These are phyloP conservation scores for Ctenomys sociabilis DNA, from an alignment of 2,113 vertebrate genomes.

Conservation along the genomic window DNA sequence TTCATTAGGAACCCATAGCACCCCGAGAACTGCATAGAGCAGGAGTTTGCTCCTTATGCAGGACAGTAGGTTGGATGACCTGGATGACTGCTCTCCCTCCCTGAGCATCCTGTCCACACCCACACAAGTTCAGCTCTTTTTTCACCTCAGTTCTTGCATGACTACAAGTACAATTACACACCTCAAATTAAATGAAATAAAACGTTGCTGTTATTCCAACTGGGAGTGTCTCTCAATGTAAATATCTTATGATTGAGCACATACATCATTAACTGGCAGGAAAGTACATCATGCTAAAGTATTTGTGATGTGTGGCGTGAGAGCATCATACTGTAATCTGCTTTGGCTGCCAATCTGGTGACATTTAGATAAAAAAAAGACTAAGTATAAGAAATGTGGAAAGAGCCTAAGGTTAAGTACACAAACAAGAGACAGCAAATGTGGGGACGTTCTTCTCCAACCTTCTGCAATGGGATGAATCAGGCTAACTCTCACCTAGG, in stretches of 20 bases:
- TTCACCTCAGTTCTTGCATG: background rate
- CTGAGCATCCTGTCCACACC: background rate
- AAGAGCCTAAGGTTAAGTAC: background rate
- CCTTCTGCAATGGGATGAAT: background rate
- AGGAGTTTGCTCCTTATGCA: background rate
- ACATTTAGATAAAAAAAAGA: background rate
- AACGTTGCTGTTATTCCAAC: background rate
- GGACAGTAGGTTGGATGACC: background rate
- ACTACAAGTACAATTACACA: background rate
- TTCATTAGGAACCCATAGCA: background rate
- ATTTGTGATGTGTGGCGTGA: background rate
- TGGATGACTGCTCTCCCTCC: background rate
- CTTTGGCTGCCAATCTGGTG: background rate
- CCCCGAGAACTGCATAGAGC: background rate
- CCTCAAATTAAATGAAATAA: background rate
- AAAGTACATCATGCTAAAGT: background rate
- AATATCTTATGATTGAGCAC: background rate
- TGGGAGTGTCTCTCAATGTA: background rate
- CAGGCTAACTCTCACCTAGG: background rate
- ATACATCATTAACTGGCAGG: background rate
- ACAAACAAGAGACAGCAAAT: background rate
- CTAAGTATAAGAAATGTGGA: background rate
- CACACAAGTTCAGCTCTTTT: background rate
- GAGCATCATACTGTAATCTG: background rate
- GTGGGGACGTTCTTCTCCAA: background rate